Evolutionary conservation across 2,113 vertebrate genomes (phyloP).

Genomic region (Neodon shergylaensis): DNA sequence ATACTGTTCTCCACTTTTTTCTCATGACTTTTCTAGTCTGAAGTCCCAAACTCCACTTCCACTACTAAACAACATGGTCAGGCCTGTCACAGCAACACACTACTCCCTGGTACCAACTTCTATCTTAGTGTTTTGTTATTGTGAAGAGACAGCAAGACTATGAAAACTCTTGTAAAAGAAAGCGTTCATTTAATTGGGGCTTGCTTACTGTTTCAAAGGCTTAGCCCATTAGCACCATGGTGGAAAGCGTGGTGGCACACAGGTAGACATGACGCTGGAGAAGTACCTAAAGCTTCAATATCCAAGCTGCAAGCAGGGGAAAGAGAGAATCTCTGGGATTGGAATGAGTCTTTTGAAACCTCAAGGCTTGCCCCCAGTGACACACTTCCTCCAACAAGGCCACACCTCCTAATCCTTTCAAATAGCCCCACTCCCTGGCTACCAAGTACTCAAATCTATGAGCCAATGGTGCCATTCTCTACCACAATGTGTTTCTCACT

Average conservation of each 20-base stretch:
- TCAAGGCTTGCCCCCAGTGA: not conserved
- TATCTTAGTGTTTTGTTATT: not conserved
- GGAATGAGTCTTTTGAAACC: not conserved
- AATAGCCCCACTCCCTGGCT: not conserved
- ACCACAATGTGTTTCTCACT: not conserved
- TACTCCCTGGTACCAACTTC: not conserved
- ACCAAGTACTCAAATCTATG: not conserved
- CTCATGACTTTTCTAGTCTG: not conserved
- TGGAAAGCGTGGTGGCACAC: not conserved
- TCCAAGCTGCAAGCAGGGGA: not conserved
- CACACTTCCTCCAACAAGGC: not conserved
- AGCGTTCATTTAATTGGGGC: not conserved
- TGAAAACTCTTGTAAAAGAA: not conserved
- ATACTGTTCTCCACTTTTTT: not conserved
- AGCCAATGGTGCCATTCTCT: not conserved
- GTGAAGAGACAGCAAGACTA: not conserved
- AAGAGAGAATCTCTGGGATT: not conserved
- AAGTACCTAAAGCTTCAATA: not conserved
- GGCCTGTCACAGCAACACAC: not conserved
- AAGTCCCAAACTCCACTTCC: not conserved
- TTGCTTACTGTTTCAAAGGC: not conserved
- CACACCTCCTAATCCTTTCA: not conserved
- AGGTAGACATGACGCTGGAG: not conserved
- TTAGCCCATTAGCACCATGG: not conserved
- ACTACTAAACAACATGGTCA: not conserved